Evolutionary conservation across 2,888 invertebrate genomes (phyloP), one percentile per base, ranked within the genome.

Genomic region (Aspidapion aeneum): DNA sequence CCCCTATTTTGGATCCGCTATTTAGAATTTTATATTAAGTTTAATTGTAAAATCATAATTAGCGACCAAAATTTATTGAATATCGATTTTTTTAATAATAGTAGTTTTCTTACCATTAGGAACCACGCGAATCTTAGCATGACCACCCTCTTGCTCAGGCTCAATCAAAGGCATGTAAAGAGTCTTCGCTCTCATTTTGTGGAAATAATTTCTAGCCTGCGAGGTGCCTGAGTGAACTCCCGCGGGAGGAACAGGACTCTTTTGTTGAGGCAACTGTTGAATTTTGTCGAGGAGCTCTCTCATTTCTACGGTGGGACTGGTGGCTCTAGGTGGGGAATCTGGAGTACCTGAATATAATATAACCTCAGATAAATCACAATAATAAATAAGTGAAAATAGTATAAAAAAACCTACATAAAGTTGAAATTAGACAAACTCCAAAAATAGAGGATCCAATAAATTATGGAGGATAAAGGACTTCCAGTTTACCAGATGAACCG

Each of bases 261-360:
- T 78, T 61, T 71, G 83, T 76, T 82, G 86, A 69, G 81, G 88
- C 78, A 82, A 83, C 76, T 90, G 87, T 69, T 89, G 87, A 64
- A 91, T 88, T 79, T 88, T 88, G 72, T 88, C 86, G 62, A 90
- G 83, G 21, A 91, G 84, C 71, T 91, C 91, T 58, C 87, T 84
- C 67, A 90, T 87, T 74, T 89, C 89, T 69, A 87, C 84, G 12
- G 91, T 91, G 2, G 93, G 93, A 74, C 91, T 91, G n/a, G 91
- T 93, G 1, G 91, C 90, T 71, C 88, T 86, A 0, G 92, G 92
- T 0, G 93, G 92, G 0, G 93, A 92, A 69, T 85, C 86, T 21
- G 87, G 87, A 5, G 88, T 87, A 57, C 86, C 87, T 65, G 20
- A 7, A 57, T 52, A 21, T 58, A 17, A n/a, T n/a, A n/a, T n/a